Percentiles rank a stretch among this genome's conserved stretches.
phyloP scores from a whole-genome alignment of 2,888 invertebrate genomes.

The Tenthredo distinguenda region DNA sequence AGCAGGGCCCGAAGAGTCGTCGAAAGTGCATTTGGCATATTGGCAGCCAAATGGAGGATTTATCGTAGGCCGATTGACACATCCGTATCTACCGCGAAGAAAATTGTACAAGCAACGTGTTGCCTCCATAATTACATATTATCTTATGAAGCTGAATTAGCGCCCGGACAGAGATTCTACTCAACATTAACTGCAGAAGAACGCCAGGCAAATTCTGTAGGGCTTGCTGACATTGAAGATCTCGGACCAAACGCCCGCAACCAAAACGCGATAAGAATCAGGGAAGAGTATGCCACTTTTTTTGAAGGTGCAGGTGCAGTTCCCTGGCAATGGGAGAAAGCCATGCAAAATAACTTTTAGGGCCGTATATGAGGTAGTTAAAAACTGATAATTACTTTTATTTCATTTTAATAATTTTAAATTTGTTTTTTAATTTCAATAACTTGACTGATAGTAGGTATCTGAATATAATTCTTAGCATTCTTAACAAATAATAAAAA shows the following conservation, averaged over 20 bases:
- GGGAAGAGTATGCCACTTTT: conserved; percentile 7
- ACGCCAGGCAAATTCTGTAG: background rate
- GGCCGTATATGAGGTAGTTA: conserved; percentile 1
- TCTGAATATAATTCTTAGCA: conserved; percentile 9
- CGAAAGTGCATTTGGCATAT: conserved; percentile 58
- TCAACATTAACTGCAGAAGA: background rate
- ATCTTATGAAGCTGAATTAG: conserved; percentile 12
- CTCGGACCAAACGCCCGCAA: background rate
- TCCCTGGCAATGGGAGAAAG: conserved; percentile 30
- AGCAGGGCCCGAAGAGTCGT: conserved; percentile 56
- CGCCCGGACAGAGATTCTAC: conserved; percentile 20
- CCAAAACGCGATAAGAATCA: background rate
- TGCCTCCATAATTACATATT: conserved; percentile 56
- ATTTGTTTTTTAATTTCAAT: conserved; percentile 1
- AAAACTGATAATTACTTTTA: conserved; percentile 7
- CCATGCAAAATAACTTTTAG: conserved; percentile 20
- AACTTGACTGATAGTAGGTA: conserved; percentile 4
- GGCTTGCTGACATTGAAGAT: conserved; percentile 11
- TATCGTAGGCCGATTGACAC: conserved; percentile 55
- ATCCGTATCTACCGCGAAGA: conserved; percentile 37
- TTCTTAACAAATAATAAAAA: background rate
- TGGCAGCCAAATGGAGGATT: conserved; percentile 57
- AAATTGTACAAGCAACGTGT: conserved; percentile 56
- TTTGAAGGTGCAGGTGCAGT: conserved; percentile 27
- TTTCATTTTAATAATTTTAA: conserved; percentile 12